phyloP scores from a whole-genome alignment of 2,113 vertebrate species.

The Indicator indicator region DNA sequence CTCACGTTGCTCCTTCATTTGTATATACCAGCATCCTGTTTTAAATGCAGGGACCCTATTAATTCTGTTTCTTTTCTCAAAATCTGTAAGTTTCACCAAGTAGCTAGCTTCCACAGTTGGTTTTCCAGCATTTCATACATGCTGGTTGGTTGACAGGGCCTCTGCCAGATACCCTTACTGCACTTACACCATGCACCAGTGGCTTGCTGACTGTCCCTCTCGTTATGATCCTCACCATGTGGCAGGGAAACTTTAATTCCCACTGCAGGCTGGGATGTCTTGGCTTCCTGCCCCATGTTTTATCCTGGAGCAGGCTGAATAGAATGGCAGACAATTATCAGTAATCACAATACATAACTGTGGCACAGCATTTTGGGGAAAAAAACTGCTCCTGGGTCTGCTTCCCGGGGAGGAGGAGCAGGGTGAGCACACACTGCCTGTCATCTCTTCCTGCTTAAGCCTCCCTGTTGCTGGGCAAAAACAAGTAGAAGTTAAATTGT shows the following conservation, averaged over 20 bases:
- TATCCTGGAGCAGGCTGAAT: background rate
- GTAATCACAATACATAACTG: background rate
- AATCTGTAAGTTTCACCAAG: background rate
- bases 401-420: too few relatives aligned
- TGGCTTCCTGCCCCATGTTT: background rate
- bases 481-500: background rate
- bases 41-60: background rate
- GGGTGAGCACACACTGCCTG: background rate
- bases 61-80: background rate
- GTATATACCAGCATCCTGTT: background rate
- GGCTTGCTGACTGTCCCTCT: background rate
- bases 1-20: background rate
- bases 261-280: background rate
- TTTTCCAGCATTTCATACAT: background rate
- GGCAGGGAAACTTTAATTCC: background rate
- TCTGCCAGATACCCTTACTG: background rate
- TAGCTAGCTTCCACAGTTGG: background rate
- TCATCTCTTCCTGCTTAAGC: background rate
- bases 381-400: background rate
- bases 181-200: fast-evolving
- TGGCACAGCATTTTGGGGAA: background rate
- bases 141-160: background rate
- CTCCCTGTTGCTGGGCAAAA: background rate
- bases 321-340: background rate
- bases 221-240: fast-evolving